These are phyloP conservation scores for Lycaena phlaeas DNA, from an alignment of 2,888 invertebrate species.

Conservation along the genomic window DNA sequence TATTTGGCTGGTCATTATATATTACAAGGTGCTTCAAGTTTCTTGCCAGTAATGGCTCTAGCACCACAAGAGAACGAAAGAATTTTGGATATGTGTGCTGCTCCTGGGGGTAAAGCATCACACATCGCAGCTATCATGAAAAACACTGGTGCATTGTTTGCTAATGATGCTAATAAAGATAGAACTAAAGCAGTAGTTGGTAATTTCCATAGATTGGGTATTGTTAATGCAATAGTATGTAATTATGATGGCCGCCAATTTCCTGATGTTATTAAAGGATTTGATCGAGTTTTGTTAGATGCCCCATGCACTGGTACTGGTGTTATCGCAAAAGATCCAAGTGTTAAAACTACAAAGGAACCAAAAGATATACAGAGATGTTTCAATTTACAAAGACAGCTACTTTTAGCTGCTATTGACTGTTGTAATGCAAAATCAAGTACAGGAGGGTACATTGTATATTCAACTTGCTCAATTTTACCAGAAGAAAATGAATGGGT, in stretches of 20 bases:
- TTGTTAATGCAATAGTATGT: constrained; percentile 93
- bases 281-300: constrained; percentile 96
- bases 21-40: constrained; percentile 96
- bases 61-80: constrained; percentile 97
- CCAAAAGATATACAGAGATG: constrained; percentile 92
- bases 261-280: constrained; percentile 88
- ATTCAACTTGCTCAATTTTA: constrained; percentile 98
- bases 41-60: constrained; percentile 97
- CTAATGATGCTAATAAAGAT: constrained; percentile 95
- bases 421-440: constrained; percentile 92
- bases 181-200: constrained; percentile 94
- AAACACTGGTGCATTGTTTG: constrained; percentile 96
- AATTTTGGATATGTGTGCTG: constrained; percentile 97
- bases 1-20: constrained; percentile 99
- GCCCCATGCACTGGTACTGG: constrained; percentile 99
- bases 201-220: constrained; percentile 96
- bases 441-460: constrained; percentile 95
- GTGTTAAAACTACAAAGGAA: constrained; percentile 94
- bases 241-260: constrained; percentile 92
- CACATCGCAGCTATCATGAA: constrained; percentile 99
- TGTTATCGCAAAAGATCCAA: constrained; percentile 96
- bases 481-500: constrained; percentile 99
- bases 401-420: constrained; percentile 97
- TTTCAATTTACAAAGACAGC: constrained; percentile 91
- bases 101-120: constrained; percentile 98